A percentile compares a stretch with the other conserved stretches of the same genome.
These are phyloP conservation scores for Xestia c-nigrum DNA, from an alignment of 2,888 invertebrate genomes.

Conservation along the genomic window DNA sequence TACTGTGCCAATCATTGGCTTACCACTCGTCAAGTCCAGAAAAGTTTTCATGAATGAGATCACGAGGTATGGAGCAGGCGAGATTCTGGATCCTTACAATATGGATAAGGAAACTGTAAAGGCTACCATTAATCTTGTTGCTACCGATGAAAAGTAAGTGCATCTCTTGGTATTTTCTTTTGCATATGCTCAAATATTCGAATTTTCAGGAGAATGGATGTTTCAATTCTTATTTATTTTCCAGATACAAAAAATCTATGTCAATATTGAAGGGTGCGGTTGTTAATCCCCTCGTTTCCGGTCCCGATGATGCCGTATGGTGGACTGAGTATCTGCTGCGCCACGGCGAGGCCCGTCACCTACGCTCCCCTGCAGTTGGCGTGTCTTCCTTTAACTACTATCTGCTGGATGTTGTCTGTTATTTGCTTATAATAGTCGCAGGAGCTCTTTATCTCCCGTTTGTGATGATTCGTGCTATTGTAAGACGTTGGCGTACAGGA, in stretches of 20 bases:
- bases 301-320: conserved; percentile 87
- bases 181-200: background rate
- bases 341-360: conserved; percentile 83
- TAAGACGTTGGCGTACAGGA: conserved; percentile 72
- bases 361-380: conserved; percentile 84
- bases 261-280: conserved; percentile 74
- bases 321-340: conserved; percentile 90
- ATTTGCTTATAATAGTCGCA: conserved; percentile 65
- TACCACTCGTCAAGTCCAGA: conserved; percentile 81
- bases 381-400: conserved; percentile 81
- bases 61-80: conserved; percentile 82
- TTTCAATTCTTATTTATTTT: conserved; percentile 35
- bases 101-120: conserved; percentile 81
- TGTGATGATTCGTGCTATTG: conserved; percentile 67
- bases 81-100: conserved; percentile 81
- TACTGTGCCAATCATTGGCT: conserved; percentile 83
- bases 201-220: background rate
- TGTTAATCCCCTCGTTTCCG: conserved; percentile 80
- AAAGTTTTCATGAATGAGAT: conserved; percentile 83
- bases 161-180: background rate
- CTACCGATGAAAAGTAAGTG: conserved; percentile 78
- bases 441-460: conserved; percentile 67
- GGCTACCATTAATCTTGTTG: conserved; percentile 76
- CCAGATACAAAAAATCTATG: conserved; percentile 82
- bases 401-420: conserved; percentile 79